Percentiles rank a stretch among this genome's conserved stretches.
These are phyloP conservation scores for Todiramphus chloris DNA, from an alignment of 2,113 vertebrate genomes.

Conservation along the genomic window DNA sequence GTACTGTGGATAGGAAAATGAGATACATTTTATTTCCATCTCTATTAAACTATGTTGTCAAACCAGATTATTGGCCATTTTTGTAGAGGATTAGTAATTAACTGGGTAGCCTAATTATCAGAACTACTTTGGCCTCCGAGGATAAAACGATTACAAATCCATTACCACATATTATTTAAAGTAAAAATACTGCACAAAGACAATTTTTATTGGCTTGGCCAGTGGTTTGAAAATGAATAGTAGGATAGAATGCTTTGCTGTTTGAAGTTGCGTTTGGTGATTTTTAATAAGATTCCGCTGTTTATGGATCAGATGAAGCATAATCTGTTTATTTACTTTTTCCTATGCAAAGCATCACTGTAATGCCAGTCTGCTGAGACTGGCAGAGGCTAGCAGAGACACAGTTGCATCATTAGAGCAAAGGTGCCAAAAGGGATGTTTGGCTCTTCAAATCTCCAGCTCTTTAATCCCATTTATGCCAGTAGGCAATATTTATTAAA, in stretches of 20 bases:
- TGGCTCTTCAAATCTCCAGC: conserved; percentile 25
- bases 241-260: neutral
- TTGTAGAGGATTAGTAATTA: conserved; percentile 18
- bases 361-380: conserved; percentile 31
- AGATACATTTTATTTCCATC: neutral
- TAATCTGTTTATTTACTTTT: conserved; percentile 59
- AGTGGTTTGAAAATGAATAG: neutral
- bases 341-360: neutral
- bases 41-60: neutral
- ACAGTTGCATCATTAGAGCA: conserved; percentile 55
- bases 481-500: conserved; percentile 58
- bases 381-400: conserved; percentile 25
- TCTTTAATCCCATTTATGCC: neutral
- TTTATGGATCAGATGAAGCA: conserved; percentile 41
- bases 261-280: conserved; percentile 10
- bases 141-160: neutral
- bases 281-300: neutral
- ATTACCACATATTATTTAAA: neutral
- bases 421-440: conserved; percentile 53
- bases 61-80: neutral
- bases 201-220: neutral
- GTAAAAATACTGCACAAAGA: neutral
- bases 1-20: neutral
- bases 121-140: neutral
- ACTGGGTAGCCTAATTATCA: neutral